Evolutionary conservation across 2,113 vertebrate genomes (phyloP).

Genomic region (Balaenoptera acutorostrata): DNA sequence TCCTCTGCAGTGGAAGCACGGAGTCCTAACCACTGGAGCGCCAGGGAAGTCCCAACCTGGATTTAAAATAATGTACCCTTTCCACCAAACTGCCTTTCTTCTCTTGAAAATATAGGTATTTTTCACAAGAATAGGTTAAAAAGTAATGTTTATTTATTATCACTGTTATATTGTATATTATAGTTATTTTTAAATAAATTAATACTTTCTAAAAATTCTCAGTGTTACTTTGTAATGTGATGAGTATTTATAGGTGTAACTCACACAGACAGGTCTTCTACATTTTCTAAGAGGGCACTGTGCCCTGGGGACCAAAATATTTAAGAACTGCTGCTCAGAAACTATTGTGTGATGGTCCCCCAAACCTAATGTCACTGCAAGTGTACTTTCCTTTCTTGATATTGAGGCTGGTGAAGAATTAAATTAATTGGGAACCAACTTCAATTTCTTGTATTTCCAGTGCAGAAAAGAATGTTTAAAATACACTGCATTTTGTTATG

Average conservation of each 20-base stretch:
- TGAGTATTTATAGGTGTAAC: neutral
- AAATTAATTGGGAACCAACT: neutral
- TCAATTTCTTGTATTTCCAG: too few species aligned
- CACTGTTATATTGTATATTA: neutral
- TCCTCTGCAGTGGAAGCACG: too few species aligned
- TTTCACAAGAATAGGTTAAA: neutral
- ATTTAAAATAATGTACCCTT: neutral
- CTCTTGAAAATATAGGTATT: neutral
- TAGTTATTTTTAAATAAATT: neutral
- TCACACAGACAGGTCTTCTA: neutral
- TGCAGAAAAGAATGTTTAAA: neutral
- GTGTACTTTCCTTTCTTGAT: neutral
- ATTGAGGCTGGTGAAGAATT: neutral
- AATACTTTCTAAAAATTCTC: neutral
- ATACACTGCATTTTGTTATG: rapidly evolving
- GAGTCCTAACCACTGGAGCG: too few species aligned
- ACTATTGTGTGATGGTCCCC: neutral
- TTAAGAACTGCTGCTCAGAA: neutral
- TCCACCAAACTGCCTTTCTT: neutral
- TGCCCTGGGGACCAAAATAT: neutral
- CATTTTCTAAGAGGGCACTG: neutral
- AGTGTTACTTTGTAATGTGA: too few species aligned
- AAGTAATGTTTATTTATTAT: neutral
- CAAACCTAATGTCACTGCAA: too few species aligned
- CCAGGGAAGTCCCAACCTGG: neutral